Percentiles rank a stretch among this genome's conserved stretches.
These are phyloP conservation scores for Fopius arisanus DNA, from an alignment of 1,140 invertebrate species.

Conservation along the genomic window DNA sequence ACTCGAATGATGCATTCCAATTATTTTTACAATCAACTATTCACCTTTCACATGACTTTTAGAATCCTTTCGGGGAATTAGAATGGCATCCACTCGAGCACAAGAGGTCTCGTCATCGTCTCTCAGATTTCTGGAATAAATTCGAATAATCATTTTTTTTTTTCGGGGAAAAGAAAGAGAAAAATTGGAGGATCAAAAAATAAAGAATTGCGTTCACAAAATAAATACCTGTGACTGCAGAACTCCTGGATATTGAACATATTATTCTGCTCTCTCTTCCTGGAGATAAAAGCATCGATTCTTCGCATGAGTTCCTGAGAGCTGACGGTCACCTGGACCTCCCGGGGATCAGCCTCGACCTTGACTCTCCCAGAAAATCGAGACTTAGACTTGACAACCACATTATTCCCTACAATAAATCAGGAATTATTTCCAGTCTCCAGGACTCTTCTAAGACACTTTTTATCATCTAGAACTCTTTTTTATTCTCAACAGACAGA, in stretches of 20 bases:
- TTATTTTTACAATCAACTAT: too few relatives aligned
- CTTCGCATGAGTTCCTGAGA: constrained; percentile 67
- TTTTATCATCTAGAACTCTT: too few relatives aligned
- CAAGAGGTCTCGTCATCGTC: constrained; percentile 65
- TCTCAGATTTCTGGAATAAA: constrained; percentile 43
- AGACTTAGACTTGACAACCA: background rate
- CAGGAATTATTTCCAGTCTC: background rate
- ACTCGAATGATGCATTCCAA: background rate
- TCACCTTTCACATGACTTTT: constrained; percentile 77
- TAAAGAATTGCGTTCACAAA: background rate
- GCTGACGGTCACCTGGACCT: constrained; percentile 70
- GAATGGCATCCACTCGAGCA: constrained; percentile 73
- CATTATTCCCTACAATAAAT: background rate
- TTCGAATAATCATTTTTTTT: too few relatives aligned
- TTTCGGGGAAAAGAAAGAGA: too few relatives aligned
- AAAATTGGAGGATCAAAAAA: too few relatives aligned
- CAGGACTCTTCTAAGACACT: too few relatives aligned
- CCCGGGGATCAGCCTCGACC: constrained; percentile 57
- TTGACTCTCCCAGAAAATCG: constrained; percentile 19
- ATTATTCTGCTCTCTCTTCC: constrained; percentile 73
- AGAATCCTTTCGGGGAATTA: constrained; percentile 70
- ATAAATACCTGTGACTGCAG: constrained; percentile 58
- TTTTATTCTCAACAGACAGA: background rate
- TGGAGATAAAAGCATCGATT: constrained; percentile 71
- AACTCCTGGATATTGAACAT: constrained; percentile 73